Conservation (phyloP, 2,888 invertebrate species). For the Polietes domitor region DNA sequence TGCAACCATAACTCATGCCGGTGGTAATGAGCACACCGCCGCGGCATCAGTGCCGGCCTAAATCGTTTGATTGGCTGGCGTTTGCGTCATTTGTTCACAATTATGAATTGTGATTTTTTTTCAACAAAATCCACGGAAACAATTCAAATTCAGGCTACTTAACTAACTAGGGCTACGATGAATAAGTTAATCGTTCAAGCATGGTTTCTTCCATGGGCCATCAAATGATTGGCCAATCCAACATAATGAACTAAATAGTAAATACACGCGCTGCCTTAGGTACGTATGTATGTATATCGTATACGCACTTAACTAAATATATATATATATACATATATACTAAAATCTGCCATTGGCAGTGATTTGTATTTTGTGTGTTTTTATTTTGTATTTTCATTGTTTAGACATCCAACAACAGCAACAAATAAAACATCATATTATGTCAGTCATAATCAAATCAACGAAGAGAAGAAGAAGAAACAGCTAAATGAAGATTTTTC, state of each 20-base stretch:
- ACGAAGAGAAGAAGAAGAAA: background rate
- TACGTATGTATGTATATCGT: no score
- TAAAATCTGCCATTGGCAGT: background rate
- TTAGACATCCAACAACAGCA: background rate
- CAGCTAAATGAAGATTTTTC: slow-evolving; percentile 8
- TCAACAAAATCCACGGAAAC: no score
- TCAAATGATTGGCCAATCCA: background rate
- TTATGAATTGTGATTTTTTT: no score
- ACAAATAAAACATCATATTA: background rate
- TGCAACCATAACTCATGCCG: no score
- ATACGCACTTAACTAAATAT: no score
- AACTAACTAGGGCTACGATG: background rate
- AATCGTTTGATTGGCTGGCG: no score
- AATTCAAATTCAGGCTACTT: no score
- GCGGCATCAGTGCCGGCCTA: no score
- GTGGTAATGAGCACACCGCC: no score
- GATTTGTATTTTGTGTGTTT: background rate
- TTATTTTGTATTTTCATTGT: no score
- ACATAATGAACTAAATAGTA: background rate
- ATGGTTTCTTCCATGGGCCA: background rate
- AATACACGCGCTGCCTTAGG: background rate
- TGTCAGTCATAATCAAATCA: slow-evolving; percentile 18
- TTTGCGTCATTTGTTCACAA: no score
- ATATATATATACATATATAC: background rate
- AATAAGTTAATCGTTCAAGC: background rate